phyloP scores from a whole-genome alignment of 2,113 vertebrate species.

The Dryoscopus gambensis region DNA sequence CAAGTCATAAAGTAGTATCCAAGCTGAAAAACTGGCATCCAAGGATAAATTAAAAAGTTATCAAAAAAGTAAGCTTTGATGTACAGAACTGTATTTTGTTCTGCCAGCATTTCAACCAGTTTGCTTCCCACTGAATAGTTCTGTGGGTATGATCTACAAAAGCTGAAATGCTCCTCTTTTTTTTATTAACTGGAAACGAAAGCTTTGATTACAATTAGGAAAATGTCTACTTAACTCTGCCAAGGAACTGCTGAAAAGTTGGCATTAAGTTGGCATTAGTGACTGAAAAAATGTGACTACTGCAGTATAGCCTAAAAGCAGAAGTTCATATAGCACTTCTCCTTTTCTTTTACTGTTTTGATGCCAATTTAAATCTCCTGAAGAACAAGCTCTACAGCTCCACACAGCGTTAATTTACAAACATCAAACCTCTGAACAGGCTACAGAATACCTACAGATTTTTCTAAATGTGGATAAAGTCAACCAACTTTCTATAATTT shows the following conservation, averaged over 20 bases:
- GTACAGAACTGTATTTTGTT: background rate
- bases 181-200: background rate
- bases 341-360: background rate
- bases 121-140: background rate
- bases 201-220: background rate
- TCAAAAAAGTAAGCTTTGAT: background rate
- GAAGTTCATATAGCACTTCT: background rate
- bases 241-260: background rate
- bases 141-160: background rate
- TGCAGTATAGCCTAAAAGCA: background rate
- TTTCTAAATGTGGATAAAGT: background rate
- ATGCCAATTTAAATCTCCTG: background rate
- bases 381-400: slow-evolving; percentile 25
- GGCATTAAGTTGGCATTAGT: background rate
- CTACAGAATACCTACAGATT: background rate
- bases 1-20: background rate
- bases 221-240: background rate
- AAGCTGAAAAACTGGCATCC: background rate
- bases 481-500: background rate
- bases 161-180: background rate
- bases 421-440: background rate
- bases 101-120: background rate
- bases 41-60: background rate
- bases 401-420: background rate
- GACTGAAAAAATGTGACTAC: background rate